Evolutionary conservation across 2,888 invertebrate genomes (phyloP).

Genomic region (Chirona hameri): DNA sequence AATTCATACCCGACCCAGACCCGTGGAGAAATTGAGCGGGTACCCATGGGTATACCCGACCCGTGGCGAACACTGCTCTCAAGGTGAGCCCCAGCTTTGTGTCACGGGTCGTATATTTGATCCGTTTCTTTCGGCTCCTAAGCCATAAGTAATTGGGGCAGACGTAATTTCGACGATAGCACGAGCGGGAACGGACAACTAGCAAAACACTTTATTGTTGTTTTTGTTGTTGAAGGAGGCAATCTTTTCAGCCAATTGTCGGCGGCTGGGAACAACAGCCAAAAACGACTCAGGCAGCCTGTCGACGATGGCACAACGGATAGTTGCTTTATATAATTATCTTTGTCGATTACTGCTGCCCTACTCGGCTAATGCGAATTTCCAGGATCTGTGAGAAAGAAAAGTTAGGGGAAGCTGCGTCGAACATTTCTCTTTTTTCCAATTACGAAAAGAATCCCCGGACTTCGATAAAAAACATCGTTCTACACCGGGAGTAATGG

Average conservation of each 20-base stretch:
- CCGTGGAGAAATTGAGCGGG: no score
- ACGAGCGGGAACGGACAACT: background rate
- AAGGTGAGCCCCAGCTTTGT: background rate
- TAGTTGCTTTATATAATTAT: no score
- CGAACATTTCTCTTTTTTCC: background rate
- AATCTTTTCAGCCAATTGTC: background rate
- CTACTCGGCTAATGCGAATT: background rate
- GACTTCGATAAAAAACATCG: background rate
- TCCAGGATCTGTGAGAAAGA: background rate
- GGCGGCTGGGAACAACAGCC: background rate
- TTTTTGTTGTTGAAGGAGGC: background rate
- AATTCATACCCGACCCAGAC: no score
- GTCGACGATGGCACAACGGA: no score
- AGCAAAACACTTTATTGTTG: background rate
- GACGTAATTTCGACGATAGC: background rate
- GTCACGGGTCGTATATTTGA: background rate
- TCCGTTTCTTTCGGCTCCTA: background rate
- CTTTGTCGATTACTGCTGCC: background rate
- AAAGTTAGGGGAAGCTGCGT: no score
- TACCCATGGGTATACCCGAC: no score
- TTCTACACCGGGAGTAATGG: background rate
- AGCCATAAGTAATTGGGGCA: background rate
- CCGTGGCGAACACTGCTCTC: no score
- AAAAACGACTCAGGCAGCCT: no score
- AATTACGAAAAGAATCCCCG: background rate